Evolutionary conservation across 2,797 vertebrate species (phyloP).

Genomic region (Gallinago solitaria): DNA sequence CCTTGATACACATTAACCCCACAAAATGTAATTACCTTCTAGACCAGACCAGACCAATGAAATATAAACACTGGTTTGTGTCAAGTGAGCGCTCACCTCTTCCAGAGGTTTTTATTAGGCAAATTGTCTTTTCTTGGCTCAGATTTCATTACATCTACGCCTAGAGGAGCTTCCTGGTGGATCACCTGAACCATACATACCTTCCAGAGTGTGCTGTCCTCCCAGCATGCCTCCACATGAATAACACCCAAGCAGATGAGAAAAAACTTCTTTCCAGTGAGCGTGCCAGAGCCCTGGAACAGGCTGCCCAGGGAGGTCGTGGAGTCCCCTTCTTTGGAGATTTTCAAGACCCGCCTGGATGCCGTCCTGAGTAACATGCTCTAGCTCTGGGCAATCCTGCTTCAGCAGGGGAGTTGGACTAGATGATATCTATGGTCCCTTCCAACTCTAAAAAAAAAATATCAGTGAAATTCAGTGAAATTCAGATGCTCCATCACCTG

Average conservation of each 20-base stretch:
- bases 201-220: neutral
- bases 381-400: too few species aligned
- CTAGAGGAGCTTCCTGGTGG: neutral
- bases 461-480: too few species aligned
- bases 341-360: too few species aligned
- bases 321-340: too few species aligned
- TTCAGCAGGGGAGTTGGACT: too few species aligned
- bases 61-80: neutral
- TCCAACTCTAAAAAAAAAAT: too few species aligned
- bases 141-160: neutral
- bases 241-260: neutral
- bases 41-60: neutral
- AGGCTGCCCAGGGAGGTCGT: too few species aligned
- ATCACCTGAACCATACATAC: rapidly evolving
- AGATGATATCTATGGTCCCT: too few species aligned
- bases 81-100: neutral
- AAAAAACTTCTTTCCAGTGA: too few species aligned
- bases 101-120: neutral
- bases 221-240: neutral
- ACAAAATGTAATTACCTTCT: neutral
- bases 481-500: neutral
- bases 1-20: neutral
- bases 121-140: neutral
- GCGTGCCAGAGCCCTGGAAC: too few species aligned
- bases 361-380: too few species aligned